Evolutionary conservation across 2,888 invertebrate species (phyloP).

Genomic region (Oscheius sp.): DNA sequence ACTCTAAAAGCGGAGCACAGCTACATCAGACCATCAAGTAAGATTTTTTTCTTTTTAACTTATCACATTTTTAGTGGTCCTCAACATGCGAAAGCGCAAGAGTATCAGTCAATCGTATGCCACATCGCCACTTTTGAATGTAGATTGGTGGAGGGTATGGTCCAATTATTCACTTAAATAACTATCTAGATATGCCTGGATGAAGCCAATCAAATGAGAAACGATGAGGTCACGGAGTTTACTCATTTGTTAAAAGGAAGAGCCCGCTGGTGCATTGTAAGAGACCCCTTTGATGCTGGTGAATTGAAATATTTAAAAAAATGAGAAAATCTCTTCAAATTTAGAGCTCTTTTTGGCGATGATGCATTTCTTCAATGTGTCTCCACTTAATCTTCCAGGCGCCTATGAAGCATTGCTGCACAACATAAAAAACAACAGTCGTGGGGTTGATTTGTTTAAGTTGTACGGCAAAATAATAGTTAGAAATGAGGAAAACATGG

Average conservation of each 20-base stretch:
- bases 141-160: slow-evolving; percentile 82
- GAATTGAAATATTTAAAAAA: no score
- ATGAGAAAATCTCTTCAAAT: slow-evolving; percentile 29
- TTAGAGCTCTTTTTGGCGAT: slow-evolving; percentile 30
- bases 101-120: slow-evolving; percentile 78
- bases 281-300: no score
- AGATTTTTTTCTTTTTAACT: background rate
- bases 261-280: slow-evolving; percentile 79
- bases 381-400: slow-evolving; percentile 29
- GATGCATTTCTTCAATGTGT: slow-evolving; percentile 39
- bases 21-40: slow-evolving; percentile 73
- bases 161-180: no score
- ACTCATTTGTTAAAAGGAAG: slow-evolving; percentile 75
- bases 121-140: slow-evolving; percentile 78
- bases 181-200: slow-evolving; percentile 73
- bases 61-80: background rate
- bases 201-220: no score
- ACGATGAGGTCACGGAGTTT: no score
- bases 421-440: no score
- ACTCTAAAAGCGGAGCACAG: slow-evolving; percentile 77
- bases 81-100: slow-evolving; percentile 71
- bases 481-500: no score
- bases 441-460: no score
- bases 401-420: slow-evolving; percentile 22
- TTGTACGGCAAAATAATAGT: no score